Percentiles rank a stretch among this genome's conserved stretches.
These are phyloP conservation scores for Drosophila elegans DNA, from an alignment of 1,140 invertebrate species.

Conservation along the genomic window DNA sequence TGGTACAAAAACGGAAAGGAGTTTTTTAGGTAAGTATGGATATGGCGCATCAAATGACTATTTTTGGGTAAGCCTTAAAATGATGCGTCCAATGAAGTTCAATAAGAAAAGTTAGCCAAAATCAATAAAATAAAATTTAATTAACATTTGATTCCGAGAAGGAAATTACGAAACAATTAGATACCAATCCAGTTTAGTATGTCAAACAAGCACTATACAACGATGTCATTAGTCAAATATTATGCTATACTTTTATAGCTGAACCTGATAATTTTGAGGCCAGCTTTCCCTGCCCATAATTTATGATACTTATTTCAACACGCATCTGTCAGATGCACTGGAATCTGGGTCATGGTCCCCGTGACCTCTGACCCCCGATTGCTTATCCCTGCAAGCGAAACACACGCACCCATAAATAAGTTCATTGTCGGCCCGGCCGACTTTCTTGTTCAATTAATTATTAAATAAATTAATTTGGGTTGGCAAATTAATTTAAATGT, in stretches of 20 bases:
- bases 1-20: constrained; percentile 91
- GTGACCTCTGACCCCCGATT: constrained; percentile 24
- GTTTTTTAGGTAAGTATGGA: constrained; percentile 88
- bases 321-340: constrained; percentile 71
- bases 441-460: constrained; percentile 82
- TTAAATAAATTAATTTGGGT: constrained; percentile 82
- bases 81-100: too few relatives aligned
- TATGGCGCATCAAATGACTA: background rate
- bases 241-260: too few relatives aligned
- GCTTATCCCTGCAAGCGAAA: constrained; percentile 14
- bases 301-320: constrained; percentile 76
- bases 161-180: background rate
- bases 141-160: background rate
- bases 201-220: background rate
- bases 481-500: constrained; percentile 82
- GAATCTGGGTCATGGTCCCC: constrained; percentile 57
- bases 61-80: background rate
- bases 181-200: constrained; percentile 2
- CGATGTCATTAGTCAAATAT: background rate
- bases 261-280: constrained; percentile 15
- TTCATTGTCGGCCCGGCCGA: constrained; percentile 59
- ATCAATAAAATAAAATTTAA: too few relatives aligned
- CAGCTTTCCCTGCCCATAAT: constrained; percentile 52
- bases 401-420: constrained; percentile 65
- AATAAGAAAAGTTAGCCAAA: too few relatives aligned